These are phyloP conservation scores for Oxystoma pomonae DNA, from an alignment of 2,888 invertebrate genomes.

Conservation along the genomic window DNA sequence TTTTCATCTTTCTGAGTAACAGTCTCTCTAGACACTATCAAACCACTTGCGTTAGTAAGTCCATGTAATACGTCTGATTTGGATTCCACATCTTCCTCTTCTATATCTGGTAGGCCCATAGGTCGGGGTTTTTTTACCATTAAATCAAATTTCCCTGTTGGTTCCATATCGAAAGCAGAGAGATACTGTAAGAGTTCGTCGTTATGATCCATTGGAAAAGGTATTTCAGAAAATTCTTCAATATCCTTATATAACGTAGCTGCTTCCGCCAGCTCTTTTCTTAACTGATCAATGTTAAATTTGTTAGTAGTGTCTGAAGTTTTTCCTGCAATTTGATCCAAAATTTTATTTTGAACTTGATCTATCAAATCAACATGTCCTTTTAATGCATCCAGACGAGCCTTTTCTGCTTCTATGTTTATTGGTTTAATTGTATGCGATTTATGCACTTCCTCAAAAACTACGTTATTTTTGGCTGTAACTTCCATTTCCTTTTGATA, in stretches of 20 bases:
- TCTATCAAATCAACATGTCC: slow-evolving; percentile 28
- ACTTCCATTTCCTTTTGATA: not conserved
- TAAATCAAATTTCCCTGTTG: slow-evolving; percentile 6
- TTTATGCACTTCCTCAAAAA: not conserved
- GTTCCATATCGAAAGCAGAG: slow-evolving; percentile 20
- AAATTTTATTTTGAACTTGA: slow-evolving; percentile 29
- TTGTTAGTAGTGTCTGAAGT: slow-evolving; percentile 9
- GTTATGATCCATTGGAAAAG: slow-evolving; percentile 3
- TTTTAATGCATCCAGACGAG: slow-evolving; percentile 16
- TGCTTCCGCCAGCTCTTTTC: slow-evolving; percentile 25
- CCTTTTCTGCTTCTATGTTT: not conserved
- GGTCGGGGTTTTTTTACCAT: slow-evolving; percentile 10
- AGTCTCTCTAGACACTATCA: not conserved
- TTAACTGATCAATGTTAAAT: slow-evolving; percentile 26
- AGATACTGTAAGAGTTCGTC: slow-evolving; percentile 21
- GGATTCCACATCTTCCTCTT: slow-evolving; percentile 21
- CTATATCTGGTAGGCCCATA: slow-evolving; percentile 24
- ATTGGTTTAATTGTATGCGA: not conserved
- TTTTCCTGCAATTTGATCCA: slow-evolving; percentile 31
- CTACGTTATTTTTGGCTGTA: not conserved
- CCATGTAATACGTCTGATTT: slow-evolving; percentile 17
- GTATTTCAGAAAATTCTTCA: slow-evolving; percentile 11
- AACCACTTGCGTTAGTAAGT: slow-evolving; percentile 2
- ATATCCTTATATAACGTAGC: slow-evolving; percentile 18
- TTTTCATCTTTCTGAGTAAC: not conserved